Evolutionary conservation across 2,113 vertebrate genomes (phyloP).

Genomic region (Turnix velox): DNA sequence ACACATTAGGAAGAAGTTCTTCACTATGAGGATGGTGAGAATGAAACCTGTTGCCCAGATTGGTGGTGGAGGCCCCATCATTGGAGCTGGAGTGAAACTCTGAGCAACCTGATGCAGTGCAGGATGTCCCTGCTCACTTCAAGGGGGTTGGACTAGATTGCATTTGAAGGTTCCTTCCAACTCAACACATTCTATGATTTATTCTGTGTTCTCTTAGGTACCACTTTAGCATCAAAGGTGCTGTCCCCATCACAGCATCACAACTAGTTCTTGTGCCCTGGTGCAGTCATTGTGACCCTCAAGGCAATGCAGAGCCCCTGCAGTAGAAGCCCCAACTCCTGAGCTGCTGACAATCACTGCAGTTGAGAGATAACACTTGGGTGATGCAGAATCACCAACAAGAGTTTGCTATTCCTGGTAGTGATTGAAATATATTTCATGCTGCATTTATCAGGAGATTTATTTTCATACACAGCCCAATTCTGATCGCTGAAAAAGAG

Average conservation of each 20-base stretch:
- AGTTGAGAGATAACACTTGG: background rate
- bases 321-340: background rate
- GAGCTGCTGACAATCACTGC: background rate
- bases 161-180: too few species aligned
- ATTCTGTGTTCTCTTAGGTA: background rate
- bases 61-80: too few species aligned
- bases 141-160: too few species aligned
- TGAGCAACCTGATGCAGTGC: too few species aligned
- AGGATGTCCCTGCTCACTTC: too few species aligned
- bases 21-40: too few species aligned
- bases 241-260: fast-evolving
- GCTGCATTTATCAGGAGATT: background rate
- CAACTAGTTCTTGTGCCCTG: background rate
- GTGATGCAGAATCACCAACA: background rate
- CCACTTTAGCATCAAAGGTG: background rate
- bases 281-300: fast-evolving
- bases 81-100: too few species aligned
- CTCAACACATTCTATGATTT: too few species aligned
- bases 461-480: background rate
- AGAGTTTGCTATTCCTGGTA: background rate
- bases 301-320: background rate
- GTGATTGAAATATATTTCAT: background rate
- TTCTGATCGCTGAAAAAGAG: background rate
- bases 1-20: too few species aligned
- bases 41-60: too few species aligned